A percentile compares a stretch with the other conserved stretches of the same genome.
Evolutionary conservation across 2,888 invertebrate species (phyloP).

Genomic region (Tenodera sinensis): DNA sequence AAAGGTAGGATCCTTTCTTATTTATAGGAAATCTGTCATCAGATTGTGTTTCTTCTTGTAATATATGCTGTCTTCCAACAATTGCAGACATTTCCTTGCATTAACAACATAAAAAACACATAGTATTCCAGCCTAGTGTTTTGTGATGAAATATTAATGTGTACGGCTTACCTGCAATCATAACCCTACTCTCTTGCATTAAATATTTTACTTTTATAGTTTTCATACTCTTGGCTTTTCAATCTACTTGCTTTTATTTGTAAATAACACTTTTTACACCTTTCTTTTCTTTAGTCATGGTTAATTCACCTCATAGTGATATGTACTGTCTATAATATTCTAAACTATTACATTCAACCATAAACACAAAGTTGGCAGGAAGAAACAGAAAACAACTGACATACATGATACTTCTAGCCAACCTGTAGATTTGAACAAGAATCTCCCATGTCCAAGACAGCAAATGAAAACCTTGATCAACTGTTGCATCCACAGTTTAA

Average conservation of each 20-base stretch:
- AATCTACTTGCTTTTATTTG: background rate
- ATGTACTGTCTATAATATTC: background rate
- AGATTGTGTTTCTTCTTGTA: too few relatives aligned
- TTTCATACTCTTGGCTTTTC: background rate
- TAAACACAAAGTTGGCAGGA: background rate
- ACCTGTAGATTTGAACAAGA: background rate
- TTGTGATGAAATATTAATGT: background rate
- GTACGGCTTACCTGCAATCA: background rate
- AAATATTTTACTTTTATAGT: background rate
- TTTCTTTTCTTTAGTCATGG: background rate
- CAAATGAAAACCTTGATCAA: background rate
- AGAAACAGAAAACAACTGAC: background rate
- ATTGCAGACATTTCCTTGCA: background rate
- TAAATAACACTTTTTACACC: background rate
- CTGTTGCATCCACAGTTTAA: background rate
- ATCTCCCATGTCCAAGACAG: background rate
- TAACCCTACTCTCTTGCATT: background rate
- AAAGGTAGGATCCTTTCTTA: background rate
- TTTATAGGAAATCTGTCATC: background rate
- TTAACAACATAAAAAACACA: background rate
- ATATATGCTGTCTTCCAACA: too few relatives aligned
- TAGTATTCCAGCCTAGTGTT: background rate
- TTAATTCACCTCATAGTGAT: background rate
- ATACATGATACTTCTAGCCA: background rate
- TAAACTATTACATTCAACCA: too few relatives aligned